A percentile compares a stretch with the other conserved stretches of the same genome.
These are phyloP conservation scores for Drosophila teissieri DNA, from an alignment of 1,140 invertebrate genomes.

Conservation along the genomic window DNA sequence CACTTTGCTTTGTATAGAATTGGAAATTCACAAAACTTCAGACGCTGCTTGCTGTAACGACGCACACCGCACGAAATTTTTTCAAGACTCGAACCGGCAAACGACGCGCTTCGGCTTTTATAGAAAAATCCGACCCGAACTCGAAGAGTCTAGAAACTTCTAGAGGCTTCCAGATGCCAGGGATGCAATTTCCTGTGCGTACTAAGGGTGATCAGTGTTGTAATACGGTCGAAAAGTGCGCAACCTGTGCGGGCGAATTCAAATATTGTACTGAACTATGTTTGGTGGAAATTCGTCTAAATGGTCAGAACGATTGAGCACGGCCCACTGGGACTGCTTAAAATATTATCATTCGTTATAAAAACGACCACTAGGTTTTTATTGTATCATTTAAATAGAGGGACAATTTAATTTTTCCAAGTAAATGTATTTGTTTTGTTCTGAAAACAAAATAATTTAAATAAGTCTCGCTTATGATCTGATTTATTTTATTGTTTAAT, in stretches of 20 bases:
- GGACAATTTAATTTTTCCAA: too few species aligned
- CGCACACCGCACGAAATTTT: slow-evolving; percentile 60
- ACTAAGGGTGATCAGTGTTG: slow-evolving; percentile 20
- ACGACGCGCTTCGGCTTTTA: slow-evolving; percentile 42
- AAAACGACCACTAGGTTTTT: not conserved
- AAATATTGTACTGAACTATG: slow-evolving; percentile 16
- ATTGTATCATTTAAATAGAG: too few species aligned
- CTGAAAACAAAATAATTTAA: not conserved
- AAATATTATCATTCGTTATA: not conserved
- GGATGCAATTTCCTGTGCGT: slow-evolving; percentile 56
- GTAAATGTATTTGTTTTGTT: not conserved
- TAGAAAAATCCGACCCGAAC: slow-evolving; percentile 31
- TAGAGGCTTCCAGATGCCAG: slow-evolving; percentile 58
- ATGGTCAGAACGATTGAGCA: not conserved
- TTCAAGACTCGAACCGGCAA: slow-evolving; percentile 58
- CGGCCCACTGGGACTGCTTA: not conserved
- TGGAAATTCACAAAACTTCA: slow-evolving; percentile 52
- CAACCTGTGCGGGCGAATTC: slow-evolving; percentile 18
- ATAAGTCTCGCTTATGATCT: not conserved
- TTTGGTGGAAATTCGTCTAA: not conserved
- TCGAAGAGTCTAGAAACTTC: slow-evolving; percentile 60
- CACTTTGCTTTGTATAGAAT: slow-evolving; percentile 60
- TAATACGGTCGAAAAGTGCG: not conserved
- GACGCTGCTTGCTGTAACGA: slow-evolving; percentile 16
- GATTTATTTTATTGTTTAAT: too few species aligned